Evolutionary conservation across 2,113 vertebrate species (phyloP).

Genomic region (Corvus moneduloides): DNA sequence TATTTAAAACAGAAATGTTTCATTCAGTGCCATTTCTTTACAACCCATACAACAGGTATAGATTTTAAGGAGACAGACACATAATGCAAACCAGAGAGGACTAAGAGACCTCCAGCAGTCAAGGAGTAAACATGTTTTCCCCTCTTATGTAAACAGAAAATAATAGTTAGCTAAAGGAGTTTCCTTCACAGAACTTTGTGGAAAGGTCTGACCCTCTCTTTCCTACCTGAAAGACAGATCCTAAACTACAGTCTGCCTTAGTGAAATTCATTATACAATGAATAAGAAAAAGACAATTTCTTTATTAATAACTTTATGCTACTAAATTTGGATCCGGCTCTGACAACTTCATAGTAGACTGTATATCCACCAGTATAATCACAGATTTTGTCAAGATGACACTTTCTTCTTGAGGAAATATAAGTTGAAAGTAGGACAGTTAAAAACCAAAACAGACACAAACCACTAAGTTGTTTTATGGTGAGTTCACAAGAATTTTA

Average conservation of each 20-base stretch:
- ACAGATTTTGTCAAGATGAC: background rate
- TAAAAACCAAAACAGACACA: background rate
- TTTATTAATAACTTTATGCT: background rate
- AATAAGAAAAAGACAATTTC: background rate
- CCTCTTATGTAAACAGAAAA: background rate
- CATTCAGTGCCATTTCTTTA: background rate
- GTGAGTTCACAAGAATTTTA: background rate
- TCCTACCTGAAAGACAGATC: background rate
- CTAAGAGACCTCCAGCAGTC: background rate
- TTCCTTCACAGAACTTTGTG: background rate
- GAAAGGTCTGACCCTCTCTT: background rate
- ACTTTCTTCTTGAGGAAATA: background rate
- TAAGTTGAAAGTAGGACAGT: background rate
- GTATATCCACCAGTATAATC: background rate
- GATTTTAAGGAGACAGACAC: background rate
- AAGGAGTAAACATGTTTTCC: background rate
- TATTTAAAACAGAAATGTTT: background rate
- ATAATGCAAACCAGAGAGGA: background rate
- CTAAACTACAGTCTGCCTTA: background rate
- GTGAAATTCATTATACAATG: background rate
- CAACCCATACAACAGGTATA: background rate
- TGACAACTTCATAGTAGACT: background rate
- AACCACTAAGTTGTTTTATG: background rate
- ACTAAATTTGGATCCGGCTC: background rate
- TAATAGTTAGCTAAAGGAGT: background rate